phyloP scores from a whole-genome alignment of 37 sponge, comb jelly and placozoan genomes.

The Ianthella basta region DNA sequence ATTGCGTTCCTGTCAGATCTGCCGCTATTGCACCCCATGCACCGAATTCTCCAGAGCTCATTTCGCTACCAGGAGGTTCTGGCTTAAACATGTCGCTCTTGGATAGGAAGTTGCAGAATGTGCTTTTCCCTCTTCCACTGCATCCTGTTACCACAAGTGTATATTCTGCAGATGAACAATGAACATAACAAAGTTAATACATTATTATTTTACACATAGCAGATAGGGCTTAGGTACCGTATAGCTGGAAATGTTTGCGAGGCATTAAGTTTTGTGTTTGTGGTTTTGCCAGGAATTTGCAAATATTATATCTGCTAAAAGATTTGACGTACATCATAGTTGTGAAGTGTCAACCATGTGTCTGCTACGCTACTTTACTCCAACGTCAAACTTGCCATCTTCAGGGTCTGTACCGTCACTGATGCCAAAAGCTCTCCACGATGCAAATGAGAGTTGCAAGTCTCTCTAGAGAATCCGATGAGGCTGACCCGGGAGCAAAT shows the following conservation, averaged over 20 bases:
- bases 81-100: not conserved
- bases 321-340: not conserved
- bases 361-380: not conserved
- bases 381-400: not conserved
- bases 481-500: not conserved
- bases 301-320: not conserved
- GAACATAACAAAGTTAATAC: not conserved
- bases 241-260: not conserved
- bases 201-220: too few relatives aligned
- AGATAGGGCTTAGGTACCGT: too few relatives aligned
- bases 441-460: not conserved
- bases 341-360: conserved; percentile 1
- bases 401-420: not conserved
- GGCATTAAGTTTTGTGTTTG: not conserved
- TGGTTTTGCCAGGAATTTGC: not conserved
- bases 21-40: not conserved
- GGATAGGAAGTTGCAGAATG: conserved; percentile 27
- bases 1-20: not conserved
- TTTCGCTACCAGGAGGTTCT: not conserved
- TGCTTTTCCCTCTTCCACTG: conserved; percentile 22
- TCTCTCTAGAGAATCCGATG: conserved; percentile 6
- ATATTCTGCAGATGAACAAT: not conserved
- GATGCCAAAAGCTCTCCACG: not conserved
- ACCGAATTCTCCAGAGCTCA: too few relatives aligned
- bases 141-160: conserved; percentile 15